Conservation (phyloP, 2,888 invertebrate genomes). For the Cryptocephalus primarius region DNA sequence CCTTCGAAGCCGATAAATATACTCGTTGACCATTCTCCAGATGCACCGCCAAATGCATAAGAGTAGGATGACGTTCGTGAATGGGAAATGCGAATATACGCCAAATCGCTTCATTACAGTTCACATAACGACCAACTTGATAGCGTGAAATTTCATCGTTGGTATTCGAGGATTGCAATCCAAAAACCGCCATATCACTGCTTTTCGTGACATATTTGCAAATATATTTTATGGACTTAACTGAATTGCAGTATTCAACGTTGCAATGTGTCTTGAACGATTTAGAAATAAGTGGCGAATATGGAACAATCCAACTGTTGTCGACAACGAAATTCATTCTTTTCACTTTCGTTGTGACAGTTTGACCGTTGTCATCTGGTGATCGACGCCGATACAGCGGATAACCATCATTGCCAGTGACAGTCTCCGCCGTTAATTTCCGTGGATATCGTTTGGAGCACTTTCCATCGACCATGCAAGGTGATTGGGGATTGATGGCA, state of each 20-base stretch:
- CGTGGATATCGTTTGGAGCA: not conserved
- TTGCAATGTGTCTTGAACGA: not conserved
- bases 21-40: slow-evolving; percentile 15
- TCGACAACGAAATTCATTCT: slow-evolving; percentile 2
- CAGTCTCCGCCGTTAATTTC: slow-evolving; percentile 6
- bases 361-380: slow-evolving; percentile 6
- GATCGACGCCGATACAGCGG: slow-evolving; percentile 21
- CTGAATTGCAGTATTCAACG: slow-evolving; percentile 2
- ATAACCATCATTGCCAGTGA: slow-evolving; percentile 25
- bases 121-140: slow-evolving; percentile 1
- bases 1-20: slow-evolving; percentile 7
- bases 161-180: not conserved
- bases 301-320: not conserved
- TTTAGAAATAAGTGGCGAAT: not conserved
- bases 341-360: not conserved
- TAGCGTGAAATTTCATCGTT: slow-evolving; percentile 1
- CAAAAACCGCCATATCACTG: slow-evolving; percentile 1
- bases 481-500: slow-evolving; percentile 1
- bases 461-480: slow-evolving; percentile 2
- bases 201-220: not conserved
- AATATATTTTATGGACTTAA: not conserved
- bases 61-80: slow-evolving; percentile 24
- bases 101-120: slow-evolving; percentile 20
- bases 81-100: slow-evolving; percentile 12
- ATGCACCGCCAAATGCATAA: slow-evolving; percentile 12